phyloP scores from a whole-genome alignment of 2,797 vertebrate species.

The Sebastes flavidus region DNA sequence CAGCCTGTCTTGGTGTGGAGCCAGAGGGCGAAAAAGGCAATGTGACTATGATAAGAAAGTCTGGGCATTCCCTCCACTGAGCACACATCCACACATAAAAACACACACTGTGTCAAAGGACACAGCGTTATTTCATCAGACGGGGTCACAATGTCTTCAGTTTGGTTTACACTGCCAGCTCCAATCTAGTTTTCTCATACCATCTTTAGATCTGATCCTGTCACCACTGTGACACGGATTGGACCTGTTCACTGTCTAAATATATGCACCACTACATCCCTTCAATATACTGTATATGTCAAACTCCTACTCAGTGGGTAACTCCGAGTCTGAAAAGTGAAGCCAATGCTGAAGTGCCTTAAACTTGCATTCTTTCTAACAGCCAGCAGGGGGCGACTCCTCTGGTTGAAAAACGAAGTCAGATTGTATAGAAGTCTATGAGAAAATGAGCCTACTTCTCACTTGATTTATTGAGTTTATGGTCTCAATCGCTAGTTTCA shows the following conservation, averaged over 20 bases:
- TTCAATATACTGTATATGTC: background rate
- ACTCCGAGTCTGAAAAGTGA: too few species aligned
- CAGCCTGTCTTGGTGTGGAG: conserved; percentile 59
- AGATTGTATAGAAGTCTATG: too few species aligned
- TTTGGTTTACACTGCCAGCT: conserved; percentile 29
- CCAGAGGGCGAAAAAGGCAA: conserved; percentile 56
- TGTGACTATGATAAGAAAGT: conserved; percentile 57
- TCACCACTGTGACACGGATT: conserved; percentile 4
- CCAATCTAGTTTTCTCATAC: conserved; percentile 17
- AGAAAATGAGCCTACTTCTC: too few species aligned
- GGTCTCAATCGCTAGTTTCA: too few species aligned
- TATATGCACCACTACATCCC: background rate
- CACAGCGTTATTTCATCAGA: conserved; percentile 22
- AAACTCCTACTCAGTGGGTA: background rate
- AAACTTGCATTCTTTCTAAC: too few species aligned
- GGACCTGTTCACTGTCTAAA: conserved; percentile 25
- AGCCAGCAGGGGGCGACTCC: too few species aligned
- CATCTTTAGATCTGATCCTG: background rate
- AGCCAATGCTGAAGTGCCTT: too few species aligned
- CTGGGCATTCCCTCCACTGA: conserved; percentile 28
- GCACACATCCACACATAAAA: background rate
- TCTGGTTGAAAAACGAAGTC: too few species aligned
- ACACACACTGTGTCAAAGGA: conserved; percentile 4
- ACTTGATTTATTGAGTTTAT: too few species aligned
- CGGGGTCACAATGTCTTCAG: conserved; percentile 16